A percentile compares a stretch with the other conserved stretches of the same genome.
phyloP scores from a whole-genome alignment of 2,888 invertebrate genomes.

The Mimas tiliae region DNA sequence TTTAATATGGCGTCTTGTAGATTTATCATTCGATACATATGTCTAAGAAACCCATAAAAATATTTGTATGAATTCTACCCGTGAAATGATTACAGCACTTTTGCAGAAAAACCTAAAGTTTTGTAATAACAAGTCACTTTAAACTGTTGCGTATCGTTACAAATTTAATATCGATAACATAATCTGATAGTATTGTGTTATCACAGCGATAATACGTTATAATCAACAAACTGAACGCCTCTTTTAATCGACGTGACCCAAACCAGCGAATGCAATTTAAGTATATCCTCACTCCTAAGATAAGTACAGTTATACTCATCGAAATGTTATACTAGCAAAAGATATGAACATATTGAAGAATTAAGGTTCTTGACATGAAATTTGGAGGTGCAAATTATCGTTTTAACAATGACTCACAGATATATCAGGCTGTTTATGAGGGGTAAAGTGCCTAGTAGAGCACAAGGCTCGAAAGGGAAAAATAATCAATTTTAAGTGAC shows the following conservation, averaged over 20 bases:
- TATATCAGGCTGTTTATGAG: too few relatives aligned
- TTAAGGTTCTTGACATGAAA: neutral
- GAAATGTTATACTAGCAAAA: neutral
- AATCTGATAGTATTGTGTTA: conserved; percentile 55
- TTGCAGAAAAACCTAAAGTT: conserved; percentile 24
- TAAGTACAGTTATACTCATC: too few relatives aligned
- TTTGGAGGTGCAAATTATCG: neutral
- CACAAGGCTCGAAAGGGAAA: too few relatives aligned
- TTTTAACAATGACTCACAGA: too few relatives aligned
- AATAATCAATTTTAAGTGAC: too few relatives aligned
- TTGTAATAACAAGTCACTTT: conserved; percentile 39
- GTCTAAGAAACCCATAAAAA: neutral
- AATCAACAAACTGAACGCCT: conserved; percentile 56
- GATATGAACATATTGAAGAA: neutral
- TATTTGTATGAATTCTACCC: neutral
- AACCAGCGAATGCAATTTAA: conserved; percentile 35
- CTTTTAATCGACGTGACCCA: conserved; percentile 52
- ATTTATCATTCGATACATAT: too few relatives aligned
- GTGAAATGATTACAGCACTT: neutral
- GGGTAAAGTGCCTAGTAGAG: too few relatives aligned
- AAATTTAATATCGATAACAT: conserved; percentile 56
- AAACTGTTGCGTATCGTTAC: conserved; percentile 44
- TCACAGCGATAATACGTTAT: conserved; percentile 52
- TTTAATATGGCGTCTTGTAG: neutral
- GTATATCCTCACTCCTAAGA: conserved; percentile 27